Evolutionary conservation across 2,797 vertebrate genomes (phyloP).

Genomic region (Lutjanus campechanus): DNA sequence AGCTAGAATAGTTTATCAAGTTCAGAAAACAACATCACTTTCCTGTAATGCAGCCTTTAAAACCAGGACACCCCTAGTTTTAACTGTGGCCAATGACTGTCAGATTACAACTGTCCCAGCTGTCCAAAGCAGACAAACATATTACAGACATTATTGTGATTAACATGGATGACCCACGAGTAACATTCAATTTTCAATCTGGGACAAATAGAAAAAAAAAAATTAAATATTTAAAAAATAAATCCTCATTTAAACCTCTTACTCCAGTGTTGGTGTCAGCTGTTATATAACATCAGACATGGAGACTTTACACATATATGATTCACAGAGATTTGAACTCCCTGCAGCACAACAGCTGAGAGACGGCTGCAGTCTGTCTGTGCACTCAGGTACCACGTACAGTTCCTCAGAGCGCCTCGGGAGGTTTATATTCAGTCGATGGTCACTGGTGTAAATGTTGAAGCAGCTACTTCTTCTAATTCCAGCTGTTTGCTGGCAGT

Average conservation of each 20-base stretch:
- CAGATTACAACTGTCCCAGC: not conserved
- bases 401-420: not conserved
- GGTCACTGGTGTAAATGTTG: constrained; percentile 30
- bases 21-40: too few species aligned
- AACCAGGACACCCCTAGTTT: too few species aligned
- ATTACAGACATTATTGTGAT: not conserved
- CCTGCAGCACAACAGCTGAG: not conserved
- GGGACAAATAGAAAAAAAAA: constrained; percentile 7
- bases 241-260: constrained; percentile 16
- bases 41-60: too few species aligned
- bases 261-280: not conserved
- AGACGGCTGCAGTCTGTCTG: not conserved
- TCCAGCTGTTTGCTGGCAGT: constrained; percentile 54
- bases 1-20: too few species aligned
- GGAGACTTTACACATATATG: constrained; percentile 15
- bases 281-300: constrained; percentile 6
- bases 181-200: constrained; percentile 2
- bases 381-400: not conserved
- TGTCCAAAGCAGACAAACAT: not conserved
- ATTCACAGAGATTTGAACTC: not conserved
- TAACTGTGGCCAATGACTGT: not conserved
- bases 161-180: not conserved
- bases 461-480: constrained; percentile 47
- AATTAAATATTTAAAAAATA: not conserved
- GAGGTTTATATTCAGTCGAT: constrained; percentile 18